phyloP scores from a whole-genome alignment of 2,888 invertebrate species.

The Cephus pygmeus region DNA sequence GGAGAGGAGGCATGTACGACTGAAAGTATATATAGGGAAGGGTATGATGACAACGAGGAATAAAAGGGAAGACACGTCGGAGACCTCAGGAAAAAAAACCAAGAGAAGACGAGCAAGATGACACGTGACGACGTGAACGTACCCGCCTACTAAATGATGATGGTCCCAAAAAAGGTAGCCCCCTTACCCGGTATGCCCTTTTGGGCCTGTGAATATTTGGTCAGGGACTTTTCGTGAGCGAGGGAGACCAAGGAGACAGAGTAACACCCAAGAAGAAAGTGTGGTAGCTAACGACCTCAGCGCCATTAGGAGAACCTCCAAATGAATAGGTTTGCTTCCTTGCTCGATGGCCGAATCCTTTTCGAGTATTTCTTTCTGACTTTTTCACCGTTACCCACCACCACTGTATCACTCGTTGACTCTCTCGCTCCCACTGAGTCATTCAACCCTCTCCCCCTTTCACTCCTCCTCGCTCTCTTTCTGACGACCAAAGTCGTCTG shows the following conservation, averaged over 20 bases:
- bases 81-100: background rate
- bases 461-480: conserved; percentile 26
- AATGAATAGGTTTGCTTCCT: conserved; percentile 36
- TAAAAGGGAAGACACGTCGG: background rate
- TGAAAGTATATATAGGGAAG: background rate
- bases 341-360: conserved; percentile 5
- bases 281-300: conserved; percentile 30
- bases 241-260: background rate
- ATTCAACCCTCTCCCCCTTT: background rate
- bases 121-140: background rate
- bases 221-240: background rate
- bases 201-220: background rate
- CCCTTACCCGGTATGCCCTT: background rate
- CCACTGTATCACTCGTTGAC: background rate
- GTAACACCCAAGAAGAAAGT: background rate
- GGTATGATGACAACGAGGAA: background rate
- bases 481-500: conserved; percentile 12
- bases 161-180: background rate
- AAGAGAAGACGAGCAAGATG: background rate
- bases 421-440: conserved; percentile 4
- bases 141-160: background rate
- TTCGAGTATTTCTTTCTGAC: conserved; percentile 14
- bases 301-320: conserved; percentile 35
- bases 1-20: background rate
- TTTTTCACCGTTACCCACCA: background rate